A percentile compares a stretch with the other conserved stretches of the same genome.
Conservation (phyloP, 2,888 invertebrate genomes). For the Autographa gamma region DNA sequence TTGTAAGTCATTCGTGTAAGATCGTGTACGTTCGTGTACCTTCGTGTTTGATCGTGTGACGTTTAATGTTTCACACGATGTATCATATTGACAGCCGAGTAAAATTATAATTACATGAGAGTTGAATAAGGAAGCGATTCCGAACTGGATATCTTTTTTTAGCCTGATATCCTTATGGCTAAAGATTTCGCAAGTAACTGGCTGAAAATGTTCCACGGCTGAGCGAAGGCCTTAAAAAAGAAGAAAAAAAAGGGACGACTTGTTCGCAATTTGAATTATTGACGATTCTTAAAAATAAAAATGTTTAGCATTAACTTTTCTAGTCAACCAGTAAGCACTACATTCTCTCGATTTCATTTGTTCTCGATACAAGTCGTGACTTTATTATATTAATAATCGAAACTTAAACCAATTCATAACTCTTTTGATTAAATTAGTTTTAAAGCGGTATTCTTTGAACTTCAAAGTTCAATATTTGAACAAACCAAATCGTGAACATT, state of each 20-base stretch:
- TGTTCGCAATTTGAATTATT: no score
- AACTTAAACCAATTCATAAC: background rate
- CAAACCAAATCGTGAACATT: background rate
- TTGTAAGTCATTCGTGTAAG: constrained; percentile 27
- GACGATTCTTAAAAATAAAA: no score
- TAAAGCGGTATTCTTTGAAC: background rate
- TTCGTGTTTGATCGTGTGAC: constrained; percentile 32
- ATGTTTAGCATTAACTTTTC: no score
- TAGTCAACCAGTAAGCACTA: no score
- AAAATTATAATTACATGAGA: constrained; percentile 2
- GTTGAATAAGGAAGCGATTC: constrained; percentile 1
- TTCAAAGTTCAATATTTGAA: constrained; percentile 1
- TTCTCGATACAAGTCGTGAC: no score
- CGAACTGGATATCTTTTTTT: background rate
- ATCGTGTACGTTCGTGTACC: no score
- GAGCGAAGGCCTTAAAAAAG: no score
- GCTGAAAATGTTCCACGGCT: no score
- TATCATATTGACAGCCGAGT: constrained; percentile 24
- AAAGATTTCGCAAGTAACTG: no score
- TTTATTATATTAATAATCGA: background rate
- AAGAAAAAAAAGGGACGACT: no score
- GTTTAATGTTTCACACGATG: constrained; percentile 49
- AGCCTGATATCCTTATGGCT: no score
- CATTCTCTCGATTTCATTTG: no score
- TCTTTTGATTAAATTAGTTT: background rate